Evolutionary conservation across 1,140 invertebrate species (phyloP), one percentile per base, ranked within the genome.

Genomic region (Gerris buenoi): DNA sequence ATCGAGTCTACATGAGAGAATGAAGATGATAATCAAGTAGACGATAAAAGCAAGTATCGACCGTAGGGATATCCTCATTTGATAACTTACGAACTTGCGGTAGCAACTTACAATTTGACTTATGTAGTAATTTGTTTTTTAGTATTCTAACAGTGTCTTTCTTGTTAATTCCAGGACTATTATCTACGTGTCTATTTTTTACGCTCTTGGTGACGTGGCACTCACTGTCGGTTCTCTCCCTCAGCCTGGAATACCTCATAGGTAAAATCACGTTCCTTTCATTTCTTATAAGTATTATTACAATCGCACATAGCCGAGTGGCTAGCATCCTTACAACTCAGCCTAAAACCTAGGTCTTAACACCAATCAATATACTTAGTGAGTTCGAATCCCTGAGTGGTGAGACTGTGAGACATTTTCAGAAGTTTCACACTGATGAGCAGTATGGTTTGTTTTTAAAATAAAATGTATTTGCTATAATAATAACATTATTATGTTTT

Each of bases 131-230:
- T n/a, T n/a, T n/a, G n/a, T n/a, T n/a, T n/a, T n/a, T n/a, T n/a
- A n/a, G n/a, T n/a, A n/a, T n/a, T n/a, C n/a, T n/a, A n/a, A n/a
- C n/a, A n/a, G n/a, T n/a, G n/a, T n/a, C n/a, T n/a, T n/a, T n/a
- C n/a, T 46, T 46, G 33, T 10, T 46, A 18, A 46, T 67, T 72
- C 66, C 59, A 74, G 83, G 71, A 95, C 93, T 0, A 95, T 95
- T 68, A 77, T 95, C 25, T 93, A 88, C 75, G 76, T 96, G 2
- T 96, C 92, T 5, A 79, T 95, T 27, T 79, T 98, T n/a, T 98
- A 98, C 74, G 86, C 88, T 0, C 22, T 85, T 26, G 96, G 95
- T 27, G 92, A 89, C 76, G 74, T 93, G 2, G 73, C 95, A 0
- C 79, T 98, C 66, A 83, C 95, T 0, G 62, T 89, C 0, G 66